Evolutionary conservation across 2,113 vertebrate species (phyloP), one percentile per base, ranked within the genome.

Genomic region (Drymodes brunneopygia): DNA sequence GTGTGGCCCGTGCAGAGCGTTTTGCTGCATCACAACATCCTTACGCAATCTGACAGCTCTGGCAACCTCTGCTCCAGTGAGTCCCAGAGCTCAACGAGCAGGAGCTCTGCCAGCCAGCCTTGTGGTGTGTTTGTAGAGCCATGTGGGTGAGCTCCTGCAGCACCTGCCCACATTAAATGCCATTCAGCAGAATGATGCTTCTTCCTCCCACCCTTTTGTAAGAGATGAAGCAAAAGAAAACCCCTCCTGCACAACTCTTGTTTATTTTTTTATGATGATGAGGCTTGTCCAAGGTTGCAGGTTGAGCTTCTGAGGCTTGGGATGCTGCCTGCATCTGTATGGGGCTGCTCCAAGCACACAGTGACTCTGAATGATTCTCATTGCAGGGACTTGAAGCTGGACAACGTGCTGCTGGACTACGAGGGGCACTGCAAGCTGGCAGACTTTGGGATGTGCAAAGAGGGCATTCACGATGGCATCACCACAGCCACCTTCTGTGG

Each of bases 371-470:
- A 65, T 3, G 1, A 19, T 95, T 95, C 47, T 91, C 12, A 2
- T 97, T 98, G 56, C 97, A 99, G 99, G 96, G 99, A 99, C 95
- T 98, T 99, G 73, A 99, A 99, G 92, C 93, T 99, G 97, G 99
- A 99, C 97, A 99, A 99, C 0, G 99, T 99, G 47, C 97, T 99
- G 14, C 97, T 99, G 84, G 99, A 99, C 97, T 98, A 98, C 1
- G 99, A 99, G 22, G 99, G 99, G 25, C 99, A 99, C 97, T 99
- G 99, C 97, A 99, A 99, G 87, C 98, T 99, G 97, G 99, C 99
- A 10, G 99, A 99, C 96, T 99, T 99, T 14, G 99, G 99, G 38
- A 99, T 99, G 99, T 99, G 99, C 97, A 99, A 99, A 92, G 99
- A 99, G 94, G 99, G 98, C 38, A 99, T 99, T 83, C 98, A 97